phyloP scores from a whole-genome alignment of 2,888 invertebrate species.

The Nomada fucata region DNA sequence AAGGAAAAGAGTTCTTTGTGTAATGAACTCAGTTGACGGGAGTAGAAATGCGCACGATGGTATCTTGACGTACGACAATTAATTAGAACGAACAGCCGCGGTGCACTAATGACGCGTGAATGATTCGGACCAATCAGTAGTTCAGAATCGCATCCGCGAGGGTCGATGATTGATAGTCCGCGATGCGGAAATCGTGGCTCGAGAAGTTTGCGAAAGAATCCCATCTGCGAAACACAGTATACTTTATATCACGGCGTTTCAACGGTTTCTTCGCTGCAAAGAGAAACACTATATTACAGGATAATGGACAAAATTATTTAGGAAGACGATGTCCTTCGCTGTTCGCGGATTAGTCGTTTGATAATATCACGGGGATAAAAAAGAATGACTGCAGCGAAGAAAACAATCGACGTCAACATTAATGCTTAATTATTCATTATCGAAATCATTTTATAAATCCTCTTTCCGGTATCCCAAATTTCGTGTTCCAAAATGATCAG shows the following conservation, averaged over 20 bases:
- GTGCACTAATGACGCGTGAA: conserved; percentile 73
- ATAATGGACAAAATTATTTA: conserved; percentile 54
- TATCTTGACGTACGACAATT: conserved; percentile 70
- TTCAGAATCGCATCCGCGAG: conserved; percentile 69
- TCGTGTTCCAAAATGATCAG: too few species aligned
- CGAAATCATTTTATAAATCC: too few species aligned
- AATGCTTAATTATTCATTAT: too few species aligned
- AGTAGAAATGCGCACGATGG: conserved; percentile 64
- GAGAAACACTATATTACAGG: conserved; percentile 48
- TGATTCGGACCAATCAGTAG: conserved; percentile 70
- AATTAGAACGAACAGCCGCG: conserved; percentile 71
- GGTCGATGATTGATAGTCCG: conserved; percentile 67
- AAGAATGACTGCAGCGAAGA: neutral
- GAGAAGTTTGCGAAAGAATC: conserved; percentile 66
- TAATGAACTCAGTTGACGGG: conserved; percentile 38
- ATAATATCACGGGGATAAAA: neutral
- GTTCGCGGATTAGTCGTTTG: conserved; percentile 3
- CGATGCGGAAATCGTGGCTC: conserved; percentile 70
- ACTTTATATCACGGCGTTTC: conserved; percentile 62
- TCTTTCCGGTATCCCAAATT: too few species aligned
- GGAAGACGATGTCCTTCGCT: neutral
- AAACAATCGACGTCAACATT: too few species aligned
- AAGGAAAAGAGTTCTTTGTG: conserved; percentile 41
- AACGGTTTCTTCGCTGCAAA: conserved; percentile 55
- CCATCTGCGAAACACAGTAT: conserved; percentile 63